Base-by-base conservation (phyloP, 2,888 invertebrate species). In the Tuberolachnus salignus region DNA sequence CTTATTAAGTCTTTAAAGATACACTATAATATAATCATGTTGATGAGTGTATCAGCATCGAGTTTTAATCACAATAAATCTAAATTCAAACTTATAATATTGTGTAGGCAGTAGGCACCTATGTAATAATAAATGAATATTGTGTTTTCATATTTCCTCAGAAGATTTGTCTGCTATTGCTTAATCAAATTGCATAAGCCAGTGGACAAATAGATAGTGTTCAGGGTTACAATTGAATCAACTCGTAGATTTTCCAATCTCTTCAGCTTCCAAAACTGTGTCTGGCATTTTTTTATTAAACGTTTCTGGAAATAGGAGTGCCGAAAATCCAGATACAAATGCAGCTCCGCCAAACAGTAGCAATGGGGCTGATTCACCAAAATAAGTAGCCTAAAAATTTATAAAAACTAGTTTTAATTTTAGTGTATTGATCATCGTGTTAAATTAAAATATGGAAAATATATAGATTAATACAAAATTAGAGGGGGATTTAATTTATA, bases 261-360 rank as follows among this genome's bases (percentile, higher is more conserved):
- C 51, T 85, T 89, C 90, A 0, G 91, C 91, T 83, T 92, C 91
- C 82, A 89, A 88, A 44, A 92, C 89, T 3, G 91, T 92, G 85
- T 92, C 92, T 8, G 88, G 88, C 71, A 88, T 84, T 82, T 90
- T 89, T 82, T 88, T 88, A 83, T 91, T 90, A 69, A 88, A 85
- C 0, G 92, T 92, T 85, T 92, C 92, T 0, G 92, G 92, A 80
- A 92, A 89, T 82, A 89, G 85, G n/a, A 91, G 84, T 0, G 91
- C 89, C 80, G 91, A 84, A 16, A 88, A 80, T 19, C 89, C 90
- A 63, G 91, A 90, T 64, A 89, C 84, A 3, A 89, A 83, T 71
- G 90, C 88, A 88, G 91, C 89, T 1, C 84, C 85, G 0, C 90
- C 89, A 83, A 91, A 92, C 67, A 91, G 87, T 46, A 91, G 86